Evolutionary conservation across 2,113 vertebrate species (phyloP), one percentile per base, ranked within the genome.

Genomic region (Cyanoramphus novaezelandiae): DNA sequence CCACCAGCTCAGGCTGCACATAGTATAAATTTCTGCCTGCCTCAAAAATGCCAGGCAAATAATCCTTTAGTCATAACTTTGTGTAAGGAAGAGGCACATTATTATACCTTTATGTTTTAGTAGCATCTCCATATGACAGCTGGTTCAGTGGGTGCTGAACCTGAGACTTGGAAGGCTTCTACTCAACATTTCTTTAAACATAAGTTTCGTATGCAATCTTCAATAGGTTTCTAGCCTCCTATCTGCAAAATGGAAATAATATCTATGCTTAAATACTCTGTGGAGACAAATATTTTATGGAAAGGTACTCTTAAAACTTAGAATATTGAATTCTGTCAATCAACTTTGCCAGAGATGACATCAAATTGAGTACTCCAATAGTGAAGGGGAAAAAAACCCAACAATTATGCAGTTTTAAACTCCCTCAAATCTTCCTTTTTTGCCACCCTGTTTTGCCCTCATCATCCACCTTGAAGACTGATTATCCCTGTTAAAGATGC

Each of bases 301-400:
- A 80, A 74, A 69, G 31, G 59, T 80, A 55, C 31, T 72, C 89
- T 41, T 43, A 52, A 75, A 92, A 71, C 35, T 57, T 67, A 77
- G 27, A 76, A 41, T 96, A 96, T 33, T 76, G 59, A 78, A 89
- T 85, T 90, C 78, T 87, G 78, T 87, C 93, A 91, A 82, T 85
- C 78, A 93, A 1, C n/a, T 49, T 80, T 95, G 63, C n/a, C 46
- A 88, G 79, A 77, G n/a, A 75, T 80, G 4, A 69, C 75, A 82
- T 80, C 49, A 90, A 86, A 79, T 10, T 69, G 6, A 62, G 23
- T 55, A 76, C 18, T 55, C n/a, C 72, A 67, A 76, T 27, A 63
- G 9, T 19, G 23, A 79, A 75, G 9, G 21, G 3, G 7, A 43
- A 59, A 70, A 47, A 75, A 31, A 16, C 1, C 20, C 21, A 59